Conservation (phyloP, 2,888 invertebrate genomes). For the Drosophila tanythrix region DNA sequence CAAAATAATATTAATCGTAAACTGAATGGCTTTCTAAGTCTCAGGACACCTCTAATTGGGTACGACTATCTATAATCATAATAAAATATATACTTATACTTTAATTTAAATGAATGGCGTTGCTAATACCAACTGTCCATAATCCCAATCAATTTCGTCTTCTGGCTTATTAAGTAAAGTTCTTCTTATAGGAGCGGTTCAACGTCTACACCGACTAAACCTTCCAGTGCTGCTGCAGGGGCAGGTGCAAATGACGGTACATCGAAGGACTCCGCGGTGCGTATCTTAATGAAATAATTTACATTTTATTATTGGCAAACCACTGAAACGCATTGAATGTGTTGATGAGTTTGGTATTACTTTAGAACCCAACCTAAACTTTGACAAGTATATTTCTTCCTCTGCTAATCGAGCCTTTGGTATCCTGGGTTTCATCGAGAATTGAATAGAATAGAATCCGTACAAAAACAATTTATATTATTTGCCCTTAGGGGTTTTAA, state of each 20-base stretch:
- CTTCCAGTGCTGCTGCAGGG: conserved; percentile 37
- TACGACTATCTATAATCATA: conserved; percentile 56
- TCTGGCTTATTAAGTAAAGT: not conserved
- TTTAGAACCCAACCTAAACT: not conserved
- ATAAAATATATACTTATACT: not conserved
- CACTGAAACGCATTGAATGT: too few species aligned
- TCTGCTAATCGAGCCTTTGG: not conserved
- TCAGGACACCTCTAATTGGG: conserved; percentile 85
- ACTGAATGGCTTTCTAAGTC: conserved; percentile 84
- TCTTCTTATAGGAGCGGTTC: conserved; percentile 40
- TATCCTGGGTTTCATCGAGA: not conserved
- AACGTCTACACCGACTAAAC: conserved; percentile 50
- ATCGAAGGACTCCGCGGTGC: conserved; percentile 66
- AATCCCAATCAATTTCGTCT: not conserved
- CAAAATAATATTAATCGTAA: conserved; percentile 84
- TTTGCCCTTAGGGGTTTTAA: too few species aligned
- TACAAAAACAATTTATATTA: too few species aligned
- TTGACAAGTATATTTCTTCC: not conserved
- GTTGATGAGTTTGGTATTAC: not conserved
- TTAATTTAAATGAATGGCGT: not conserved
- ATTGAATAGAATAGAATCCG: too few species aligned
- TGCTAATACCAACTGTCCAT: not conserved
- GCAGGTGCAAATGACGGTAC: conserved; percentile 48
- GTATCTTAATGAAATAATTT: conserved; percentile 15
- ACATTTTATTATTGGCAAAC: not conserved